Base-by-base conservation (phyloP, 2,888 invertebrate genomes). In the Drosophila mimica region DNA sequence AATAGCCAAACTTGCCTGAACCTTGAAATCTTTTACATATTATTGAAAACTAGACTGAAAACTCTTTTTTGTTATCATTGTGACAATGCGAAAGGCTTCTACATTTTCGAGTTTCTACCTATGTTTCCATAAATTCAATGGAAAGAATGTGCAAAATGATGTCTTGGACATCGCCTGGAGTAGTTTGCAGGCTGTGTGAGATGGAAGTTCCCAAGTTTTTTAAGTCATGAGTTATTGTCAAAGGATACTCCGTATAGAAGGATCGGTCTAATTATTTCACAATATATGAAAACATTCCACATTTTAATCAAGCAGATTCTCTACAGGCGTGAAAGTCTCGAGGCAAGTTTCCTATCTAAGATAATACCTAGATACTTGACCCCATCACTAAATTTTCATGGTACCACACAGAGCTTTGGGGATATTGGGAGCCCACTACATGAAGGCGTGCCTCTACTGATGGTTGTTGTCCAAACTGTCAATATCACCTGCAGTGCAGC, bases 1-100 rank as follows among this genome's bases (percentile, higher is more conserved):
- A 46, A 46, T 46, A 46, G 46, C 46, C 46, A 46, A 25, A 46
- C 46, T 46, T 46, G 46, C 46, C 46, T 46, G 46, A 46, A 46
- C 15, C 15, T 46, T 25, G 25, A 25, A 46, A 46, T 46, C 20
- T 25, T 46, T 15, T 25, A 46, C 25, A 46, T 46, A 15, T 15
- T 46, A 46, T 46, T 46, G 46, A 20, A 38, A 17, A 38, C 38
- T 17, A 38, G 17, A 13, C 20, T 46, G 20, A 13, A 46, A 7
- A 13, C 13, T 7, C 1, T 46, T 46, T 40, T 46, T 46, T 7
- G 13, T 20, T 20, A 13, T 43, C 20, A 43, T 20, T 43, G 13
- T 20, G 13, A 13, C 43, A 43, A 20, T 11, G 6, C 43, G 20
- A 43, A 43, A 43, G 3, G 13, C 20, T 20, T 20, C 13, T 7